Base-by-base conservation (phyloP, 2,797 vertebrate species). In the Squalus acanthias region DNA sequence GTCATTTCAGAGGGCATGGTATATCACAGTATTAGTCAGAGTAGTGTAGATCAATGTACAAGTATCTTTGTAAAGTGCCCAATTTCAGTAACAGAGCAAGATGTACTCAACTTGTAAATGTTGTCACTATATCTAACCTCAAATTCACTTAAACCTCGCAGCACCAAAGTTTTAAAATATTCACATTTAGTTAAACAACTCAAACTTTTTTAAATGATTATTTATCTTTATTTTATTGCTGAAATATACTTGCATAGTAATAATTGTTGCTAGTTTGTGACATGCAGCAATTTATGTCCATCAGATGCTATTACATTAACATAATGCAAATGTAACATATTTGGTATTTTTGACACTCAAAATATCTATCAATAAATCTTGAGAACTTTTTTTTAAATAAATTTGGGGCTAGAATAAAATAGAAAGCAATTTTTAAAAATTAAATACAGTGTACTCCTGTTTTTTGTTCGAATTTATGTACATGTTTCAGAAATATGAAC, bases 21-120 rank as follows among this genome's bases (percentile, higher is more conserved):
- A 69, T 22, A 93, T 63, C 22, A 65, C 63, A 46, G 39, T 93
- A 17, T 69, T 69, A 39, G 67, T 93, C 22, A 69, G 65, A 46
- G 0, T n/a, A 93, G n/a, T 69, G 46, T 85, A 24, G 22, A 46
- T 67, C 60, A 92, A 92, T 46, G n/a, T 46, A 69, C 8, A 69
- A 93, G 22, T 46, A 46, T 29, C 17, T 46, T 85, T 17, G 22
- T 39, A 67, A 39, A 69, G n/a, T 46, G 63, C 15, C n/a, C 91
- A 24, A 67, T 26, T 93, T 93, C 65, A 69, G 91, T 69, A 93
- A 69, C 87, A 89, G 65, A 26, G n/a, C 69, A 93, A 93, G 67
- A 93, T 69, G 15, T 91, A 26, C 29, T 63, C 57, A 91, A 15
- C 10, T 5, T 60, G 26, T 33, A 89, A 88, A 33, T 57, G 24